These are phyloP conservation scores for Dascillus cervinus DNA, from an alignment of 2,888 invertebrate species.

Conservation along the genomic window DNA sequence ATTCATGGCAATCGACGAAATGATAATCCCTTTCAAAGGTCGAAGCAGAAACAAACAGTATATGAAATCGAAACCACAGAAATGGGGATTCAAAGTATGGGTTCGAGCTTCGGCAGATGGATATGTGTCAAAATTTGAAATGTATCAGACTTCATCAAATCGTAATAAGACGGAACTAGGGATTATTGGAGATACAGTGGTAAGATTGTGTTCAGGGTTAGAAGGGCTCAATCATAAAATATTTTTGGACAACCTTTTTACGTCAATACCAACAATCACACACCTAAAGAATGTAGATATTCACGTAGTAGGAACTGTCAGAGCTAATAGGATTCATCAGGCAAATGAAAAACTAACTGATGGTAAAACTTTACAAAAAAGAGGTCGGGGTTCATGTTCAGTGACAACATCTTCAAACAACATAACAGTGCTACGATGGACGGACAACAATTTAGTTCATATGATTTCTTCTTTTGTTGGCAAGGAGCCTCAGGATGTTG, in stretches of 20 bases:
- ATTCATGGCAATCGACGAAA: slow-evolving; percentile 16
- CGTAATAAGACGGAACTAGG: slow-evolving; percentile 1
- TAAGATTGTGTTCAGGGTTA: slow-evolving; percentile 1
- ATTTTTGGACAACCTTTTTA: slow-evolving; percentile 6
- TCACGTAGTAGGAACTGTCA: background rate
- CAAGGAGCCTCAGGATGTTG: slow-evolving; percentile 9
- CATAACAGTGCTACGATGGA: slow-evolving; percentile 10
- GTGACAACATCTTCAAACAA: slow-evolving; percentile 11
- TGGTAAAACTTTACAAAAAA: slow-evolving; percentile 1
- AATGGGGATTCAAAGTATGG: slow-evolving; percentile 18
- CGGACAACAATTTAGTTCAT: slow-evolving; percentile 11
- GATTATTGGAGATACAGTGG: slow-evolving; percentile 3
- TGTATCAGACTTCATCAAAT: slow-evolving; percentile 6
- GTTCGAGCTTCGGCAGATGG: slow-evolving; percentile 13
- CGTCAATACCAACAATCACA: slow-evolving; percentile 3
- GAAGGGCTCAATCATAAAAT: slow-evolving; percentile 2
- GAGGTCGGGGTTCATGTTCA: slow-evolving; percentile 7
- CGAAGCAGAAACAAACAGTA: slow-evolving; percentile 16
- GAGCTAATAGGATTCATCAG: background rate
- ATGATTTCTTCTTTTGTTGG: slow-evolving; percentile 13
- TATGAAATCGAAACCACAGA: slow-evolving; percentile 13
- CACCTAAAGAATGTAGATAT: background rate
- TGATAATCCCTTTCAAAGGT: slow-evolving; percentile 20
- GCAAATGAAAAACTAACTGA: slow-evolving; percentile 1
- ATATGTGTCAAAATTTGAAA: slow-evolving; percentile 16